A percentile compares a stretch with the other conserved stretches of the same genome.
phyloP scores from a whole-genome alignment of 2,888 invertebrate genomes.

The Scaptomyza polygonia region DNA sequence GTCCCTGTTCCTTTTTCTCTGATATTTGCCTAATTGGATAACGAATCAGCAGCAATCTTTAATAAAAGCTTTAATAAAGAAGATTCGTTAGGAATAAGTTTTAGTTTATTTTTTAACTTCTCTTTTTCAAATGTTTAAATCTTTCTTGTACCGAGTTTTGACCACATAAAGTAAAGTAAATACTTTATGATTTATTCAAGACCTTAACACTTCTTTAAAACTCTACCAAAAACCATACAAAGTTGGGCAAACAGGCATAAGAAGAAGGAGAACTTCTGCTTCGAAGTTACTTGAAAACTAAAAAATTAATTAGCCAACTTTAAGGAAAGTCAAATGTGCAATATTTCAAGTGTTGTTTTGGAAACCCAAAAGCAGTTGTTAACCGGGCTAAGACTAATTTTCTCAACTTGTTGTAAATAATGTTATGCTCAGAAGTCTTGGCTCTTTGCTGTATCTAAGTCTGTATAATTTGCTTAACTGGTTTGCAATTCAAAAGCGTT shows the following conservation, averaged over 20 bases:
- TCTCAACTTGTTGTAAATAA: constrained; percentile 9
- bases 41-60: neutral
- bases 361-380: constrained; percentile 1
- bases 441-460: constrained; percentile 2
- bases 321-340: constrained; percentile 1
- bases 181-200: neutral
- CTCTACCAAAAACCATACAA: neutral
- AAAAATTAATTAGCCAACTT: constrained; percentile 42
- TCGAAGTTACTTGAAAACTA: neutral
- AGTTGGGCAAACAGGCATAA: neutral
- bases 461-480: constrained; percentile 44
- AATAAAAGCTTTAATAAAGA: no score
- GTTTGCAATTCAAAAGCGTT: constrained; percentile 49
- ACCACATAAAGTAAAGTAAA: no score
- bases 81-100: no score
- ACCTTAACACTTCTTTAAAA: neutral
- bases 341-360: constrained; percentile 12
- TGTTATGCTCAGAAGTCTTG: neutral
- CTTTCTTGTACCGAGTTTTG: no score
- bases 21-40: neutral
- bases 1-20: no score
- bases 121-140: no score
- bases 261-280: neutral
- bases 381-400: constrained; percentile 15
- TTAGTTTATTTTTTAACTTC: neutral